phyloP scores from a whole-genome alignment of 2,113 vertebrate genomes.

The Antechinus flavipes region DNA sequence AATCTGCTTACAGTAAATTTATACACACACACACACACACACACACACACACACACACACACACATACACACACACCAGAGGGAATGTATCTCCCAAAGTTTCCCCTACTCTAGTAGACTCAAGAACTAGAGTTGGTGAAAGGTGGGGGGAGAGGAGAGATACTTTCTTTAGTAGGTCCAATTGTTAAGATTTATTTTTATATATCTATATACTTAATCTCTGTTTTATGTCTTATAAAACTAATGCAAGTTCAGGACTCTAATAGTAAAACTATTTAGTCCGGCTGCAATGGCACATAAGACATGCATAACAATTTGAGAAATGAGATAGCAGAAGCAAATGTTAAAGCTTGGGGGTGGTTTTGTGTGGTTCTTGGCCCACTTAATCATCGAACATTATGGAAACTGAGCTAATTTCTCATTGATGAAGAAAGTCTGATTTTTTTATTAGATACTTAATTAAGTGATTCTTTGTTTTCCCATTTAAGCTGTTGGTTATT shows the following conservation, averaged over 20 bases:
- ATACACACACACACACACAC: neutral
- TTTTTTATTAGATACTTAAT: neutral
- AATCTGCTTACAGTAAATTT: neutral
- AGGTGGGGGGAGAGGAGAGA: no score
- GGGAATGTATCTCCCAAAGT: neutral
- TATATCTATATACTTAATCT: neutral
- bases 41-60: no score
- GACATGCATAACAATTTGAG: neutral
- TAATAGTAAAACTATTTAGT: neutral
- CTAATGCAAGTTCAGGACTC: neutral
- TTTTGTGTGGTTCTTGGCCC: neutral
- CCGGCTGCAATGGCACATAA: neutral
- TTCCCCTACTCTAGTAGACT: neutral
- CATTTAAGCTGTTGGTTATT: conserved; percentile 27
- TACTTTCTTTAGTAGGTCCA: neutral
- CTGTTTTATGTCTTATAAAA: neutral
- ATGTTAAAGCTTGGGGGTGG: neutral
- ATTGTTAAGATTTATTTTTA: neutral
- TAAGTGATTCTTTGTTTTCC: conserved; percentile 16
- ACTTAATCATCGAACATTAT: neutral
- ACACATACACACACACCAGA: neutral
- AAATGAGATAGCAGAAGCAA: neutral
- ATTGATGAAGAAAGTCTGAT: neutral
- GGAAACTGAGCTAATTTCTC: neutral
- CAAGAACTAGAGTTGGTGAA: neutral